Base-by-base conservation (phyloP, 2,888 invertebrate genomes). In the Brenthis daphne region DNA sequence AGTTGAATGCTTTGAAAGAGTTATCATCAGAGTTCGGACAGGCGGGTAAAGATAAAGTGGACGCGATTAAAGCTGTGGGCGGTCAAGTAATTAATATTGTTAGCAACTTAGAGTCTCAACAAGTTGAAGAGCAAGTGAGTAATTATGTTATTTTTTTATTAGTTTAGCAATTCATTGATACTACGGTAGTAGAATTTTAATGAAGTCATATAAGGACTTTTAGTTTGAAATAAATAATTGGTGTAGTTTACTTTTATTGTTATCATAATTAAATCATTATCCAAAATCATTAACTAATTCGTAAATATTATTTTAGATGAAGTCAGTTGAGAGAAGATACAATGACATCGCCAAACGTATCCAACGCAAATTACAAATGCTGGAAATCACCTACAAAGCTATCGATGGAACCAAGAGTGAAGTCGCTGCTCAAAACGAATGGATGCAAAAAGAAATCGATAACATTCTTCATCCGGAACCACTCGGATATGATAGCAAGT, bases 101-200 rank as follows among this genome's bases (percentile, higher is more conserved):
- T 13, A 97, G 96, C 84, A 97, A 97, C 84, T 90, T 98, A 74
- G 98, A 98, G 82, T 96, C 96, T 0, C 97, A 98, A 82, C 98
- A 98, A 90, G 96, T 98, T 1, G 97, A 98, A 82, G 98, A 98
- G 84, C 97, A 97, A 87, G 94, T 94, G 82, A 82, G 85, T 83
- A 69, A 14, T 53, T 16, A 53, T 53, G 51, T 53, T 53, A 51
- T 11, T 43, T 43, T 43, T 43, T 37, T 0, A 16, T 51, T 14
- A 8, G n/a, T 51, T 51, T 51, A 6, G n/a, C 6, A 16, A 51
- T 16, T 11, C 16, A n/a, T 5, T 6, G 4, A 51, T 51, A n/a
- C 37, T 43, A 43, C 8, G 37, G 11, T 8, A 43, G 11, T 43
- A 43, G 1, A 43, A 43, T 43, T 11, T 43, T 43, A 43, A 43